Conservation (phyloP, 2,888 invertebrate species). For the Drosophila mayaguana region DNA sequence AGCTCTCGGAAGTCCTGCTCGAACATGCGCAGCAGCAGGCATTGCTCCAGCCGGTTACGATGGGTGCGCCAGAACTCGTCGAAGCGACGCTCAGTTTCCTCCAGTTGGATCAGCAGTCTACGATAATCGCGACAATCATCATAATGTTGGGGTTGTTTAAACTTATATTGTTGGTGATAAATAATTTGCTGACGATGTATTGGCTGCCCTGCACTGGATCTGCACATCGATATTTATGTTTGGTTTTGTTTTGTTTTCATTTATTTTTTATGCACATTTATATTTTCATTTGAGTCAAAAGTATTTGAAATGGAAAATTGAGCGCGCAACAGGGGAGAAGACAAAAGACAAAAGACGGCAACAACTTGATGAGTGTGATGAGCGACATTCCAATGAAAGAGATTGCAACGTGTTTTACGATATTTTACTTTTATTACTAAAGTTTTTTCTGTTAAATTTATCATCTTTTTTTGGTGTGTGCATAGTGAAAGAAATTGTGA, state of each 20-base stretch:
- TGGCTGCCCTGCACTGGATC: conserved; percentile 85
- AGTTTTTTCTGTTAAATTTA: conserved; percentile 10
- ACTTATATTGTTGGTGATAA: conserved; percentile 83
- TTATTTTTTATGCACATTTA: conserved; percentile 28
- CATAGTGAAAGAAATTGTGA: conserved; percentile 12
- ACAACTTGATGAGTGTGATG: conserved; percentile 66
- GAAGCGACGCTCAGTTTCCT: conserved; percentile 97
- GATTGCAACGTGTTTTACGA: conserved; percentile 6
- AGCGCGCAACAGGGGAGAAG: conserved; percentile 41
- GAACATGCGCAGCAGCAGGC: conserved; percentile 95
- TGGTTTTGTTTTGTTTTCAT: neutral
- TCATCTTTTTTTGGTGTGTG: conserved; percentile 26
- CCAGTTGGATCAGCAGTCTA: conserved; percentile 95
- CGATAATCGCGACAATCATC: conserved; percentile 86
- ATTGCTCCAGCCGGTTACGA: conserved; percentile 94
- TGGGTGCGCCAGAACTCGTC: conserved; percentile 98
- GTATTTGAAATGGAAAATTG: conserved; percentile 46
- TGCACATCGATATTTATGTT: conserved; percentile 61
- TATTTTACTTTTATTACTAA: neutral
- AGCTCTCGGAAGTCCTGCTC: conserved; percentile 97
- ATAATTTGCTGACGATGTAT: conserved; percentile 83
- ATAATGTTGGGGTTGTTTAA: conserved; percentile 84
- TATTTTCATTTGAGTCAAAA: conserved; percentile 19
- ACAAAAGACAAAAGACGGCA: conserved; percentile 77
- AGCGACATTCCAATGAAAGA: conserved; percentile 52